phyloP scores from a whole-genome alignment of 1,140 invertebrate species.

The Centruroides vittatus region DNA sequence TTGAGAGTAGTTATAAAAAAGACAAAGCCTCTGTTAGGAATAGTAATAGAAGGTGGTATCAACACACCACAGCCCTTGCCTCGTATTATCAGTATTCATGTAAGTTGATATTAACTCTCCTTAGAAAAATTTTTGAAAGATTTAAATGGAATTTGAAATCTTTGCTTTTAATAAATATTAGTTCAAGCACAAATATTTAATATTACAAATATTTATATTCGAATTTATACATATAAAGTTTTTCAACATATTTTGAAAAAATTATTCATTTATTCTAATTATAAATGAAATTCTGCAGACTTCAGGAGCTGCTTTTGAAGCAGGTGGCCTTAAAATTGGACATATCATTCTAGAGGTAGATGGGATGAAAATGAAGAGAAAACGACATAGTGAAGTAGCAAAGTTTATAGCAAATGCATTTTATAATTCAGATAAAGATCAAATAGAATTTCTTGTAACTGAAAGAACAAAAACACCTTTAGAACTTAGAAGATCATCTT shows the following conservation, averaged over 20 bases:
- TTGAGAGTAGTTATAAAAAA: slow-evolving; percentile 59
- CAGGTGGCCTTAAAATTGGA: slow-evolving; percentile 78
- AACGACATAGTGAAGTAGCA: slow-evolving; percentile 63
- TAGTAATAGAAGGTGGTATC: slow-evolving; percentile 90
- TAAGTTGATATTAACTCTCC: slow-evolving; percentile 36
- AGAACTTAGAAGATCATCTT: slow-evolving; percentile 18
- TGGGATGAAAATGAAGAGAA: slow-evolving; percentile 62
- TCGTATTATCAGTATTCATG: slow-evolving; percentile 91
- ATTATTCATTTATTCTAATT: no score
- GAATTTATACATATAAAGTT: no score
- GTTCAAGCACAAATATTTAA: no score
- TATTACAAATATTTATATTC: no score
- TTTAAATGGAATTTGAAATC: neutral
- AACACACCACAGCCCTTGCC: slow-evolving; percentile 88
- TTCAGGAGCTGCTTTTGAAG: slow-evolving; percentile 81
- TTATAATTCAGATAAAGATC: slow-evolving; percentile 57
- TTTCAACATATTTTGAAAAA: no score
- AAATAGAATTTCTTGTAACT: slow-evolving; percentile 74
- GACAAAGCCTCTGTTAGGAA: slow-evolving; percentile 82
- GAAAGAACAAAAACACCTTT: slow-evolving; percentile 32
- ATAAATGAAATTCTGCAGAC: slow-evolving; percentile 43
- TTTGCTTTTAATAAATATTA: no score
- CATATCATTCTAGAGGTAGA: slow-evolving; percentile 88
- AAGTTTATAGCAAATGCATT: slow-evolving; percentile 77
- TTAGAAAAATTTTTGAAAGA: neutral